Evolutionary conservation across 2,113 vertebrate species (phyloP).

Genomic region (Ailuropoda melanoleuca): DNA sequence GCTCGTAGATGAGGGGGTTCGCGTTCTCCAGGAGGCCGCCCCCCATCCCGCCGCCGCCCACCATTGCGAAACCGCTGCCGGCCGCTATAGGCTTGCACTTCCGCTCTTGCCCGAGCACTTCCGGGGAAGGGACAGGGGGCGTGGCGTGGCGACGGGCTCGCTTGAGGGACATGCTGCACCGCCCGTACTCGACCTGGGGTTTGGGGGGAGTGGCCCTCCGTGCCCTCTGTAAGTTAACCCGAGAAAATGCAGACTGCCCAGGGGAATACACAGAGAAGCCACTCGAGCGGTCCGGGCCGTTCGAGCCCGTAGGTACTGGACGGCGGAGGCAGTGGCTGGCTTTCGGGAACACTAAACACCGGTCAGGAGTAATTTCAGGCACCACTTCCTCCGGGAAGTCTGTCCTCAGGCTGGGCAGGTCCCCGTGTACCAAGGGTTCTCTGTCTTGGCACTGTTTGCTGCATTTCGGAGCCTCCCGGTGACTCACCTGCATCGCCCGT

Average conservation of each 20-base stretch:
- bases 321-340: background rate
- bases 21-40: slow-evolving; percentile 87
- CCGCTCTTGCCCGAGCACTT: background rate
- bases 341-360: background rate
- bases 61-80: background rate
- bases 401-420: background rate
- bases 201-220: rapidly evolving
- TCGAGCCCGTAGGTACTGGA: background rate
- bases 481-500: rapidly evolving
- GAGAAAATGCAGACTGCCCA: rapidly evolving
- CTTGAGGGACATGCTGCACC: background rate
- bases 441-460: background rate
- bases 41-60: slow-evolving; percentile 64
- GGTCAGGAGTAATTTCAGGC: background rate
- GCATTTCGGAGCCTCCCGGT: background rate
- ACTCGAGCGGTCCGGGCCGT: rapidly evolving
- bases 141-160: slow-evolving; percentile 14
- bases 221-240: rapidly evolving
- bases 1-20: slow-evolving; percentile 89
- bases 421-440: background rate
- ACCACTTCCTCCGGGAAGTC: background rate
- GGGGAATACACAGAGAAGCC: background rate
- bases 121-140: slow-evolving; percentile 30
- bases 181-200: rapidly evolving
- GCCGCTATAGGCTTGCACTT: background rate